These are phyloP conservation scores for Lutjanus campechanus DNA, from an alignment of 2,797 vertebrate genomes.

Conservation along the genomic window DNA sequence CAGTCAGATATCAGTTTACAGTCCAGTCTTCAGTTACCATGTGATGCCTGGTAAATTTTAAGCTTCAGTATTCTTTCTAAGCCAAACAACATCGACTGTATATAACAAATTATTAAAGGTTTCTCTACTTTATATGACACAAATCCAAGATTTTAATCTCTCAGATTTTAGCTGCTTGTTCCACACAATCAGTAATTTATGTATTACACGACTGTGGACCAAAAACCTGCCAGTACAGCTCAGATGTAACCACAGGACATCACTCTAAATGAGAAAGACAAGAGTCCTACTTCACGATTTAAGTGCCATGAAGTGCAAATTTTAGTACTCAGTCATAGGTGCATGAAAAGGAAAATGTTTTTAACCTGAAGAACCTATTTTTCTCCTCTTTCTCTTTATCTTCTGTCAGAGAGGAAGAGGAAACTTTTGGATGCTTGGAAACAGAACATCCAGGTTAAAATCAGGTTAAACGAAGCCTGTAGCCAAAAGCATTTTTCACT, in stretches of 20 bases:
- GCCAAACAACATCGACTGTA: background rate
- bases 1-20: background rate
- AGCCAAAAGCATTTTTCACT: background rate
- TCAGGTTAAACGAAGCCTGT: background rate
- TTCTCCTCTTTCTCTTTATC: no score
- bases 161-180: background rate
- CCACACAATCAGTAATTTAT: background rate
- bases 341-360: no score
- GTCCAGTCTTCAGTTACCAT: background rate
- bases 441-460: conserved; percentile 11
- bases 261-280: no score
- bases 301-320: no score
- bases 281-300: no score
- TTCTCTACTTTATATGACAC: background rate
- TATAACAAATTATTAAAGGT: background rate
- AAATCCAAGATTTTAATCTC: background rate
- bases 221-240: no score
- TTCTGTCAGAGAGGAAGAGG: background rate
- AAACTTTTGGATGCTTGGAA: background rate
- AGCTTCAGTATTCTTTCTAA: background rate
- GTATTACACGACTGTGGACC: background rate
- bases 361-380: no score
- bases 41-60: background rate
- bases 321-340: no score
- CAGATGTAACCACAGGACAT: no score